A percentile compares a stretch with the other conserved stretches of the same genome.
phyloP scores from a whole-genome alignment of 2,113 vertebrate genomes.

The Periophthalmus modestus region DNA sequence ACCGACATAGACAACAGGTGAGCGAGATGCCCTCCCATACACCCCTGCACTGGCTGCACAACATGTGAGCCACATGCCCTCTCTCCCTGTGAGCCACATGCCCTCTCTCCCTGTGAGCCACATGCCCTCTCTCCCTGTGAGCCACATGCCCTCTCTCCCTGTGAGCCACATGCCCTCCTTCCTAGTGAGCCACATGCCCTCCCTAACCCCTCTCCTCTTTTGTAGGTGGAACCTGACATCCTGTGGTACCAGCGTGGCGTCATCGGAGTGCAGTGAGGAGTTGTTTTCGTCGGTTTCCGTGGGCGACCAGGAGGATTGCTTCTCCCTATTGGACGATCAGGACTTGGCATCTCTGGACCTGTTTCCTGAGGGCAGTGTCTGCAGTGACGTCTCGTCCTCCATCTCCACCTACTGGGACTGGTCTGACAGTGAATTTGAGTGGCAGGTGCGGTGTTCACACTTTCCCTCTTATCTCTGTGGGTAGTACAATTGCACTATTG shows the following conservation, averaged over 20 bases:
- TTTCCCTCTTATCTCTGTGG: too few relatives aligned
- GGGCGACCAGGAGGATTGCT: conserved; percentile 96
- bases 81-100: conserved; percentile 51
- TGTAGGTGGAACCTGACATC: conserved; percentile 96
- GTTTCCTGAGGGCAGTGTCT: conserved; percentile 96
- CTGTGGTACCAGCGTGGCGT: conserved; percentile 95
- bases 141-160: too few relatives aligned
- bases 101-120: too few relatives aligned
- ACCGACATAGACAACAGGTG: too few relatives aligned
- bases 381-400: conserved; percentile 98
- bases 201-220: neutral
- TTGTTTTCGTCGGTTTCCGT: conserved; percentile 96
- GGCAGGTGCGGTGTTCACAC: conserved; percentile 84
- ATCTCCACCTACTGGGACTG: conserved; percentile 99
- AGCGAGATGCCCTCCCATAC: too few relatives aligned
- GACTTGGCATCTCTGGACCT: conserved; percentile 95
- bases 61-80: conserved; percentile 35
- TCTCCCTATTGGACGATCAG: conserved; percentile 94
- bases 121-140: too few relatives aligned
- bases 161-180: conserved; percentile 52
- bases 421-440: conserved; percentile 99
- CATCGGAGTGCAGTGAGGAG: conserved; percentile 98
- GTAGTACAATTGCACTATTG: too few relatives aligned
- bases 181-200: too few relatives aligned
- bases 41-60: too few relatives aligned